These are phyloP conservation scores for Odontesthes bonariensis DNA, from an alignment of 2,113 vertebrate genomes.

Conservation along the genomic window DNA sequence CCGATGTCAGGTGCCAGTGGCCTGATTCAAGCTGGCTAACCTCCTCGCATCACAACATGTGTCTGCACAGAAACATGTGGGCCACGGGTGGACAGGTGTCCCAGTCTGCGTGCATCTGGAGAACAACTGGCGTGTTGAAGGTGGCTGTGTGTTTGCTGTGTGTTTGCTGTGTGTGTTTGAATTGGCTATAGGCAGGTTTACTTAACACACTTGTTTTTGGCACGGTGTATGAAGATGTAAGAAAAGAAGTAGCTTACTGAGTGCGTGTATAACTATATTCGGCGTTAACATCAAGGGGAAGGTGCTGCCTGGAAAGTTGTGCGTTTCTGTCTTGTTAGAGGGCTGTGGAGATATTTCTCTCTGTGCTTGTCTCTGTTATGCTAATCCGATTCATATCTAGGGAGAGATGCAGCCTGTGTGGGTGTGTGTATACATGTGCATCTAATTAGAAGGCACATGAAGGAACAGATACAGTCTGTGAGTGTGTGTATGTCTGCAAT, in stretches of 20 bases:
- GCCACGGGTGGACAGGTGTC: conserved; percentile 61
- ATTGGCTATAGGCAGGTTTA: conserved; percentile 10
- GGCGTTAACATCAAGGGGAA: conserved; percentile 19
- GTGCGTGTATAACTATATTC: conserved; percentile 3
- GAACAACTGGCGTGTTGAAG: conserved; percentile 50
- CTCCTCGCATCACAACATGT: conserved; percentile 64
- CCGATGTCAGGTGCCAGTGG: conserved; percentile 74
- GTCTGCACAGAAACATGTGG: conserved; percentile 55
- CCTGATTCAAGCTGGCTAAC: conserved; percentile 71
- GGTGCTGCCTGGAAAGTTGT: conserved; percentile 10
- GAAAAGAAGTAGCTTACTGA: not conserved
- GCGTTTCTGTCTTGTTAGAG: conserved; percentile 41
- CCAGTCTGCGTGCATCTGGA: conserved; percentile 57
- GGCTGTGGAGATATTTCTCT: conserved; percentile 9
- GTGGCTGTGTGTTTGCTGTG: conserved; percentile 5
- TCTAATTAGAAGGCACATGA: conserved; percentile 53
- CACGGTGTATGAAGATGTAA: not conserved
- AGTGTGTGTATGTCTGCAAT: conserved; percentile 3
- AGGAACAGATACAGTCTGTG: conserved; percentile 22
- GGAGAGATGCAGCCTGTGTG: conserved; percentile 18
- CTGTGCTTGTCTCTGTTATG: conserved; percentile 24
- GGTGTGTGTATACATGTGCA: conserved; percentile 8
- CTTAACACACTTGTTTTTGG: not conserved
- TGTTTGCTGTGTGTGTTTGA: conserved; percentile 11
- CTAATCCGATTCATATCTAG: conserved; percentile 38